Base-by-base conservation (phyloP, 2,113 vertebrate species). In the Atherinomorus stipes region DNA sequence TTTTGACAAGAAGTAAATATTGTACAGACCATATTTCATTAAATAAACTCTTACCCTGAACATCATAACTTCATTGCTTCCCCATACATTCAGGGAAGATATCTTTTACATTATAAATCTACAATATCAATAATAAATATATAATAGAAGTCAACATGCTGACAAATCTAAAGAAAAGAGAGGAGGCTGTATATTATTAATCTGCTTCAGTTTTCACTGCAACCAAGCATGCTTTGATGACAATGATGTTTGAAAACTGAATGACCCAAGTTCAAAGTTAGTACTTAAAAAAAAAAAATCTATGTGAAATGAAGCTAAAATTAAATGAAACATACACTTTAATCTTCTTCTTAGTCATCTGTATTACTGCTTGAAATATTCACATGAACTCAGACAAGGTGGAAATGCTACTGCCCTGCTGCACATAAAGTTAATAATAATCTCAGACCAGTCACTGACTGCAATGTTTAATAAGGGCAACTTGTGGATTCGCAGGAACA, bases 161-260 rank as follows among this genome's bases (percentile, higher is more conserved):
- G 74, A 80, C 78, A 77, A 44, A 73, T 80, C 23, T 50, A 16
- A 44, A 69, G 47, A 74, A 61, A 51, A 84, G 86, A 80, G 56
- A 73, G 34, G 59, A 78, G 66, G 47, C 9, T 49, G 73, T 83
- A 74, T 84, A 83, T 92, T 85, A 91, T 90, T 91, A 37, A 92
- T 89, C 72, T 65, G 69, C 71, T 85, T 74, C 72, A 74, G 44
- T 75, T 91, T 79, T 80, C 76, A 71, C 81, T 71, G 51, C 80
- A 63, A 71, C 76, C 67, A 78, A 85, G 60, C 47, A 54, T 78
- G 64, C 69, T 69, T 80, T 89, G 79, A 93, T 85, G 87, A 85
- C 86, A 90, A 76, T 76, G 78, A 67, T 63, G 71, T 84, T 87
- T 91, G 72, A 91, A 88, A 93, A 90, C 87, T 85, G 70, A 86